Evolutionary conservation across 2,888 invertebrate genomes (phyloP).

Genomic region (Xestia sexstrigata): DNA sequence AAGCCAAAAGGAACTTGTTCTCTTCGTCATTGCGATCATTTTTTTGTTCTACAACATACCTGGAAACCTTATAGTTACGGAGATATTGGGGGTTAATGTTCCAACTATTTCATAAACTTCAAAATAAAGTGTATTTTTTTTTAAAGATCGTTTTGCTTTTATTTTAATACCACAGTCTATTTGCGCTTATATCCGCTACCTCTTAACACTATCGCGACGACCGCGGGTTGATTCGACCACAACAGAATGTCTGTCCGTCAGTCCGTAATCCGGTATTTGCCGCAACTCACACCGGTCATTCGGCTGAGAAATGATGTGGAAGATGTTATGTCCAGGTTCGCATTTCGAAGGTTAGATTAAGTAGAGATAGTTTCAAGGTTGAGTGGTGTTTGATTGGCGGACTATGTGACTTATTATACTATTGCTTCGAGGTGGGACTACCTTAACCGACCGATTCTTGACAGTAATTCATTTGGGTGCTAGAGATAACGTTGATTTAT

Average conservation of each 20-base stretch:
- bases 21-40: no score
- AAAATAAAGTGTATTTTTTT: no score
- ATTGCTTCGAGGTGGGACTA: background rate
- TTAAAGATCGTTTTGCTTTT: background rate
- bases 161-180: background rate
- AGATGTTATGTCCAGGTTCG: slow-evolving; percentile 53
- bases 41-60: no score
- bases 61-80: no score
- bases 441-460: no score
- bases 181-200: slow-evolving; percentile 11
- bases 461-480: no score
- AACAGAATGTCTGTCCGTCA: slow-evolving; percentile 53
- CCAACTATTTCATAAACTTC: no score
- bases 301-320: slow-evolving; percentile 60
- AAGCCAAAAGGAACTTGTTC: no score
- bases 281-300: slow-evolving; percentile 49
- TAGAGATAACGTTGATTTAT: background rate
- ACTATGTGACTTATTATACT: background rate
- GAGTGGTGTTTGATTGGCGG: slow-evolving; percentile 12
- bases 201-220: slow-evolving; percentile 38
- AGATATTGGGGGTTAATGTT: no score
- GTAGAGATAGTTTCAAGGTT: slow-evolving; percentile 32
- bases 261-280: slow-evolving; percentile 61
- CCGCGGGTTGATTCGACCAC: slow-evolving; percentile 57
- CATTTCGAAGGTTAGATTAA: slow-evolving; percentile 42